Evolutionary conservation across 2,797 vertebrate species (phyloP).

Genomic region (Phataginus tetradactyla): DNA sequence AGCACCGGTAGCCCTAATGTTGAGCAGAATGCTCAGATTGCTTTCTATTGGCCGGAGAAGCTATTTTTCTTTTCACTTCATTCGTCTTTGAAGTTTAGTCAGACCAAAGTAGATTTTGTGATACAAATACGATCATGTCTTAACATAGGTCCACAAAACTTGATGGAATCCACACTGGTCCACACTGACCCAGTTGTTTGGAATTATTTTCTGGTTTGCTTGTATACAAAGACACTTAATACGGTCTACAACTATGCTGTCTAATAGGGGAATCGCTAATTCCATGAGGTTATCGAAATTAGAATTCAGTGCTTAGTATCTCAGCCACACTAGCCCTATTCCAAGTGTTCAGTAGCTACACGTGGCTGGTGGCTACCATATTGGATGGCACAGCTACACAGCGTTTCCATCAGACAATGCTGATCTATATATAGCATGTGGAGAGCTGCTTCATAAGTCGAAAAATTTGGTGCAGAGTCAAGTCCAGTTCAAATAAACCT

Average conservation of each 20-base stretch:
- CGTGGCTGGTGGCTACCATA: background rate
- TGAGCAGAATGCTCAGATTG: background rate
- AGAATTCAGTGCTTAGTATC: background rate
- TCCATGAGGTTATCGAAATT: background rate
- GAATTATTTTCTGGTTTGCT: background rate
- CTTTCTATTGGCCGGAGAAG: slow-evolving; percentile 12
- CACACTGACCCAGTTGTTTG: background rate
- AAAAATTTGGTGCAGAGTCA: background rate
- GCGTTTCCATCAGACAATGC: background rate
- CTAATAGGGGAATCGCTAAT: background rate
- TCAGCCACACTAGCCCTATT: background rate
- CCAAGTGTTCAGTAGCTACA: background rate
- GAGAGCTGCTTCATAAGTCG: background rate
- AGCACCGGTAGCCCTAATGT: background rate
- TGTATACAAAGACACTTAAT: background rate
- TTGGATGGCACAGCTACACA: no score
- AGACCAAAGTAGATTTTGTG: background rate
- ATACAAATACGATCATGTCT: background rate
- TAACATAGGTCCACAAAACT: background rate
- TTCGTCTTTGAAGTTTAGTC: background rate
- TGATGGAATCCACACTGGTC: background rate
- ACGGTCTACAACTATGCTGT: background rate
- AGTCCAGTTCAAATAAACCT: background rate
- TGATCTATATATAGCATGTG: no score
- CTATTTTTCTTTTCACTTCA: background rate